Conservation (phyloP, 2,113 vertebrate genomes). For the Drymodes brunneopygia region DNA sequence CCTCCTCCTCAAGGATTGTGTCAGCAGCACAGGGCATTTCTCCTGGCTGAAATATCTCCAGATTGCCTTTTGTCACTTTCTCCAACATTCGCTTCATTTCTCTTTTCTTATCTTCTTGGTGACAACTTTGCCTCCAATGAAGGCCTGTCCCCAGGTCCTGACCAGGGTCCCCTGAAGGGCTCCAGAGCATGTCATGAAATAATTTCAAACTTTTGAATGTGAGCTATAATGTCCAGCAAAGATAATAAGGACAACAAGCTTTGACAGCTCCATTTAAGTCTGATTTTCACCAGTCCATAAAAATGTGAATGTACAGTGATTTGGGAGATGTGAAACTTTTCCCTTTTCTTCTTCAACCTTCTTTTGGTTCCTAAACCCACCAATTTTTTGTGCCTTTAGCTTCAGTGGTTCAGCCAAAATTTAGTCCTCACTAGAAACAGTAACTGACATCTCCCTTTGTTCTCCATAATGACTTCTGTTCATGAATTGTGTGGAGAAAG, state of each 20-base stretch:
- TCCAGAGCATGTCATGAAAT: neutral
- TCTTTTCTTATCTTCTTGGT: neutral
- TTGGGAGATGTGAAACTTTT: neutral
- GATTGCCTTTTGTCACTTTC: neutral
- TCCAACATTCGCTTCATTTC: neutral
- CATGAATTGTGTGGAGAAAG: neutral
- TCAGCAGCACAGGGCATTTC: neutral
- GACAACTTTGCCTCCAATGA: rapidly evolving
- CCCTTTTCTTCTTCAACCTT: neutral
- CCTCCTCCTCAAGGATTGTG: neutral
- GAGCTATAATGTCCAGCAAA: neutral
- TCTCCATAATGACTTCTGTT: neutral
- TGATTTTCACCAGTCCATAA: neutral
- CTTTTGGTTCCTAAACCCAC: neutral
- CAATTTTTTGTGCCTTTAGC: neutral
- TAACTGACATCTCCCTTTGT: neutral
- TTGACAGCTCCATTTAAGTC: neutral
- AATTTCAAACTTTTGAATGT: neutral
- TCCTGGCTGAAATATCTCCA: neutral
- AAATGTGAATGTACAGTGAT: neutral
- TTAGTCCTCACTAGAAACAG: neutral
- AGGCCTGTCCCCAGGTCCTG: neutral
- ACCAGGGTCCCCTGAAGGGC: rapidly evolving
- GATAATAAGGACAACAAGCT: neutral
- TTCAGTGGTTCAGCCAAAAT: neutral